Conservation (phyloP, 2,797 vertebrate species). For the Ctenopoma kingsleyae region DNA sequence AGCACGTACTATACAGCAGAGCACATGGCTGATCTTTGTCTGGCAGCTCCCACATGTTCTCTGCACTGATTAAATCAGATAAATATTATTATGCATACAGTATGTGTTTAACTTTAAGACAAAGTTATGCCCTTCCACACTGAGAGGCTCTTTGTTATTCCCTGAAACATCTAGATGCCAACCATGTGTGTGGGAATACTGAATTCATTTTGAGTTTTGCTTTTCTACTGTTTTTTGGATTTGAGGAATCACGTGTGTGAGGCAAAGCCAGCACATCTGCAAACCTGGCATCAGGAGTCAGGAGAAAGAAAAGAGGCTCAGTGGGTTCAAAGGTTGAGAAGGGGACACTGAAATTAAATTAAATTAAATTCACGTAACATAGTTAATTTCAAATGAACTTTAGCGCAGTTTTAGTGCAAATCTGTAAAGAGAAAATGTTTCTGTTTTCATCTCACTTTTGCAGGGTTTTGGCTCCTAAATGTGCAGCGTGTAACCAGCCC, state of each 20-base stretch:
- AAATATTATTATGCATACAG: slow-evolving; percentile 52
- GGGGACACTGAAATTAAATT: slow-evolving; percentile 6
- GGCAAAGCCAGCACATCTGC: slow-evolving; percentile 70
- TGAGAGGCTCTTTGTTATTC: slow-evolving; percentile 67
- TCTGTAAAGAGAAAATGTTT: slow-evolving; percentile 1
- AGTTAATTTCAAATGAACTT: neutral
- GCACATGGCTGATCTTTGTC: slow-evolving; percentile 41
- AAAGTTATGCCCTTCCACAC: slow-evolving; percentile 54
- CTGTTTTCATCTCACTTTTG: neutral
- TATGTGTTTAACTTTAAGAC: slow-evolving; percentile 58
- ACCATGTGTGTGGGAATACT: slow-evolving; percentile 66
- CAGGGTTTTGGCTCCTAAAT: slow-evolving; percentile 96
- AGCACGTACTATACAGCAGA: slow-evolving; percentile 27
- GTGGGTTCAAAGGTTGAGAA: slow-evolving; percentile 9
- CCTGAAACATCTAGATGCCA: slow-evolving; percentile 66
- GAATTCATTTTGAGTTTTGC: slow-evolving; percentile 49
- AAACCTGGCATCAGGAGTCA: slow-evolving; percentile 52
- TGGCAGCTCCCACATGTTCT: slow-evolving; percentile 52
- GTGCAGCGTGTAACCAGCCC: slow-evolving; percentile 92
- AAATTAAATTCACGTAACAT: neutral
- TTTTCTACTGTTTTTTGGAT: slow-evolving; percentile 45
- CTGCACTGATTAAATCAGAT: slow-evolving; percentile 57
- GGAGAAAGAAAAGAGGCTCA: neutral
- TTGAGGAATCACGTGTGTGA: slow-evolving; percentile 51
- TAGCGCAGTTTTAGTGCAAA: neutral